These are phyloP conservation scores for Sebastolobus altivelis DNA, from an alignment of 2,797 vertebrate species.

Conservation along the genomic window DNA sequence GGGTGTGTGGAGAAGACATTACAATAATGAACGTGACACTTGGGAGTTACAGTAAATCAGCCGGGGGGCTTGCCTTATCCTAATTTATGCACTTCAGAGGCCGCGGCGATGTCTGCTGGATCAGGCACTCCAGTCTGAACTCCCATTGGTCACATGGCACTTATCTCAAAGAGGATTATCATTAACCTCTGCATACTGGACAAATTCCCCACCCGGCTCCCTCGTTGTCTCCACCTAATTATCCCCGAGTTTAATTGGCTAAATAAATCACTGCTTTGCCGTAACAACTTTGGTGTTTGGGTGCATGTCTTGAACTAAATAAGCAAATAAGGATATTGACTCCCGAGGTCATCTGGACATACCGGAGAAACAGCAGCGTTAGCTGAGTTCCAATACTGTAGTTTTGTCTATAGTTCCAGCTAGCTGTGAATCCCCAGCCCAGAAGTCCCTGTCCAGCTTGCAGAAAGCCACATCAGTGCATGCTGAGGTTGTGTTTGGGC, in stretches of 20 bases:
- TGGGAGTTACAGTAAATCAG: constrained; percentile 57
- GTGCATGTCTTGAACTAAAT: constrained; percentile 53
- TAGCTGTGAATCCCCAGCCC: constrained; percentile 22
- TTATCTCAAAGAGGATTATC: constrained; percentile 79
- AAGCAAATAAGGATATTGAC: constrained; percentile 67
- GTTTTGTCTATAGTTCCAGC: constrained; percentile 19
- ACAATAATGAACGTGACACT: constrained; percentile 54
- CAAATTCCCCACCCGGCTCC: constrained; percentile 54
- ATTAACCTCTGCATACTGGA: constrained; percentile 80
- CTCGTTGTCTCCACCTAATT: constrained; percentile 74
- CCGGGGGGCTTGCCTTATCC: constrained; percentile 30
- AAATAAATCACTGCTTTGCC: constrained; percentile 77
- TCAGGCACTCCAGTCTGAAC: constrained; percentile 60
- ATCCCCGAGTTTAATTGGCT: constrained; percentile 79
- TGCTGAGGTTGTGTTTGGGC: constrained; percentile 19
- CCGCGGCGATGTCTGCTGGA: constrained; percentile 59
- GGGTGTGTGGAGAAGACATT: constrained; percentile 48
- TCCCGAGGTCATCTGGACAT: constrained; percentile 53
- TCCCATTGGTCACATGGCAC: constrained; percentile 81
- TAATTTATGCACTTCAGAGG: constrained; percentile 60
- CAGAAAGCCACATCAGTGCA: constrained; percentile 8
- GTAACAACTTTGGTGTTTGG: constrained; percentile 62
- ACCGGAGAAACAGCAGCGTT: constrained; percentile 41
- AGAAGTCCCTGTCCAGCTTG: constrained; percentile 22
- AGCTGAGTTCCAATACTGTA: constrained; percentile 22